Evolutionary conservation across 2,888 invertebrate species (phyloP), one percentile per base, ranked within the genome.

Genomic region (Malacosoma neustria): DNA sequence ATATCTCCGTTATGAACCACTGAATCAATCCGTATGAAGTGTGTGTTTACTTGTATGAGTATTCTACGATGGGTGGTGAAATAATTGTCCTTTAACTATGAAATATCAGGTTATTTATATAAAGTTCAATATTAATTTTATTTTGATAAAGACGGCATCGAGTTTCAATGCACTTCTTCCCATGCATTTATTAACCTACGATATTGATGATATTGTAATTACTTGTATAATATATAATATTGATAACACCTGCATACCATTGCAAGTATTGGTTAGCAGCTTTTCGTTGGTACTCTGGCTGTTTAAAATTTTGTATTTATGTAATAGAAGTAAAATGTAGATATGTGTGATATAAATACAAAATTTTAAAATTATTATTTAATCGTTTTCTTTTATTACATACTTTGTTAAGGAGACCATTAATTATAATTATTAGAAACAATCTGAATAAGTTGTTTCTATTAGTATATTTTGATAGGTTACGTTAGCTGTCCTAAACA

Each of bases 301-400:
- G 60, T 72, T 80, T 86, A 86, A 87, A 87, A 85, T 87, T 87
- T 87, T 87, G 87, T 87, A 87, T 87, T 87, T 87, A 86, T 87
- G 75, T 79, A 79, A 81, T 86, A 82, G 81, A 80, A 76, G 74
- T 77, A 80, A 86, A 76, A 72, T 87, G 86, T 87, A 87, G 87
- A 87, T 87, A 86, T 79, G 70, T 76, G 79, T 80, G 72, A 81
- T 80, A 79, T 82, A 85, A 87, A 87, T 87, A 87, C 87, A 87
- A 87, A 87, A 87, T 87, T 86, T 86, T 87, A 85, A 81, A 64
- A 76, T 71, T 53, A 71, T 68, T 70, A 70, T 66, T 69, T 67
- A 71, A 72, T 74, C 62, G 76, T 77, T 82, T 81, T 82, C 76
- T 81, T 82, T 82, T 72, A 75, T 71, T 71, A 68, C 66, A 66